Conservation (phyloP, 2,888 invertebrate genomes). For the Agrenia bidenticulata region DNA sequence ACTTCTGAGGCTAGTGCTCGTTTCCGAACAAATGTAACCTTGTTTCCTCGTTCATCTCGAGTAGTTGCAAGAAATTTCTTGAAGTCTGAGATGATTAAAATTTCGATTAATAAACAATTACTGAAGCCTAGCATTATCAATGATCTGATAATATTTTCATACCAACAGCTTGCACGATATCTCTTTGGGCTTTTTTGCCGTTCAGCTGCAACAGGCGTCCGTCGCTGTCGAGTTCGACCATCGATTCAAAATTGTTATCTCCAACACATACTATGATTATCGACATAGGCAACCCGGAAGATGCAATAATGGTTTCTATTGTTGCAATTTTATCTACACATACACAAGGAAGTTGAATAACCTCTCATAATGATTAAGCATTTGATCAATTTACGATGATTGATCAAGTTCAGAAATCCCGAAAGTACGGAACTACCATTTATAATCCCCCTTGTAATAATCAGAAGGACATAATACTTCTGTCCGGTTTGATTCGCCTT, state of each 20-base stretch:
- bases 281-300: constrained; percentile 60
- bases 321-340: constrained; percentile 30
- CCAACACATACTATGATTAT: constrained; percentile 65
- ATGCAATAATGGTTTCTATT: constrained; percentile 56
- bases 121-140: background rate
- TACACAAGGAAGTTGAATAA: no score
- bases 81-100: constrained; percentile 1
- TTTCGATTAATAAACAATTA: no score
- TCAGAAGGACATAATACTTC: constrained; percentile 63
- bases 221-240: constrained; percentile 65
- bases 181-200: constrained; percentile 60
- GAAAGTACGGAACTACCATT: constrained; percentile 49
- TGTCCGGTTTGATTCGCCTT: constrained; percentile 58
- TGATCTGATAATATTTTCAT: no score
- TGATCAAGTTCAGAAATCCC: no score
- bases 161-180: constrained; percentile 62
- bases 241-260: constrained; percentile 63
- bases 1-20: constrained; percentile 13
- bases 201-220: constrained; percentile 55
- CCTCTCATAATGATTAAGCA: no score
- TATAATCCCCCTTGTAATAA: constrained; percentile 65
- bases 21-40: constrained; percentile 5
- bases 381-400: no score
- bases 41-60: constrained; percentile 1
- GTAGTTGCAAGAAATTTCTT: constrained; percentile 4